Conservation (phyloP, 2,113 vertebrate species). For the Maccullochella peelii region DNA sequence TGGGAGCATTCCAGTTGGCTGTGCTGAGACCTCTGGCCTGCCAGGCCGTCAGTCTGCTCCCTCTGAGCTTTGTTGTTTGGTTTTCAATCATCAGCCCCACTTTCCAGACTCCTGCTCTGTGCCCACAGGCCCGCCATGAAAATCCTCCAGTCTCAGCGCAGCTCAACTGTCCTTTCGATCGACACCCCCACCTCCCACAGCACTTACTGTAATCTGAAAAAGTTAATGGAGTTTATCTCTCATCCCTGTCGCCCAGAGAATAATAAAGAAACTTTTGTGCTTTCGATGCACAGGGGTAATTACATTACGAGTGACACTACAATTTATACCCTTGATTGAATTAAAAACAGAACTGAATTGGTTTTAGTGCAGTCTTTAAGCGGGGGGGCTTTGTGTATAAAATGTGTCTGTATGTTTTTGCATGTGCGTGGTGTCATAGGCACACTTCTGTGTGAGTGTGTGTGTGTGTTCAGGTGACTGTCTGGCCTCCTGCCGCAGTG, state of each 20-base stretch:
- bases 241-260: conserved; percentile 50
- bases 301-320: conserved; percentile 46
- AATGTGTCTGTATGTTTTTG: neutral
- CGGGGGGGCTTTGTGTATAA: neutral
- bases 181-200: conserved; percentile 33
- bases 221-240: conserved; percentile 74
- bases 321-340: conserved; percentile 63
- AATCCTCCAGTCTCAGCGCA: conserved; percentile 38
- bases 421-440: conserved; percentile 8
- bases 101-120: conserved; percentile 42
- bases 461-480: conserved; percentile 89
- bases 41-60: conserved; percentile 34
- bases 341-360: conserved; percentile 65
- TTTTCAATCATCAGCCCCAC: conserved; percentile 63
- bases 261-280: conserved; percentile 66
- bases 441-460: conserved; percentile 55
- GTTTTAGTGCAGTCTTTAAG: conserved; percentile 18
- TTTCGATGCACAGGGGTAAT: conserved; percentile 56
- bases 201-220: conserved; percentile 64
- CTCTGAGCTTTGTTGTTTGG: conserved; percentile 59
- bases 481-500: conserved; percentile 86
- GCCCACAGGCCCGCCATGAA: conserved; percentile 31
- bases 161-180: conserved; percentile 25
- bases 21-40: conserved; percentile 55
- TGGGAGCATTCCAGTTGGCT: conserved; percentile 44